Conservation (phyloP, 2,888 invertebrate species). For the Lithophane socia region DNA sequence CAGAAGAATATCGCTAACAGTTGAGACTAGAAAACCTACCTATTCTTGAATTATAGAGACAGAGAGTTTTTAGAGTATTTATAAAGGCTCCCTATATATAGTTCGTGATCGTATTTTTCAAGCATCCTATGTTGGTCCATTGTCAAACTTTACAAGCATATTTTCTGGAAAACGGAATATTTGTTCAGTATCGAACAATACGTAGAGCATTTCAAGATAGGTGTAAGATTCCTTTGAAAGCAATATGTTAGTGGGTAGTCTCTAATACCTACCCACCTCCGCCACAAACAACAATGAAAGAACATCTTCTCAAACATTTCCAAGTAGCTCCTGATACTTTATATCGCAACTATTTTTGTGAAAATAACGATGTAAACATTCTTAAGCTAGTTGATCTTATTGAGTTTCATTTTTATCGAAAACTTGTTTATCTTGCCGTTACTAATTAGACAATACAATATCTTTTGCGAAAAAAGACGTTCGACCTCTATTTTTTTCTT, state of each 20-base stretch:
- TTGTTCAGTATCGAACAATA: slow-evolving; percentile 11
- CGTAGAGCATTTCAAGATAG: neutral
- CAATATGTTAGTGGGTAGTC: neutral
- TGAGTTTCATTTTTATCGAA: slow-evolving; percentile 40
- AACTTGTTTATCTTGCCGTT: slow-evolving; percentile 41
- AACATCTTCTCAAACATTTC: slow-evolving; percentile 17
- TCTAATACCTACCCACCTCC: slow-evolving; percentile 24
- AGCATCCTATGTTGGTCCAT: neutral
- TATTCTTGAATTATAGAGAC: neutral
- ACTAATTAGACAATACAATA: slow-evolving; percentile 53
- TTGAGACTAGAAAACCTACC: slow-evolving; percentile 11
- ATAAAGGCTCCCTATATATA: neutral
- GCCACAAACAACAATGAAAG: slow-evolving; percentile 11
- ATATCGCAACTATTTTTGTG: slow-evolving; percentile 40
- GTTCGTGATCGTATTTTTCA: neutral
- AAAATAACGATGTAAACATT: slow-evolving; percentile 46
- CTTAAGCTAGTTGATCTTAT: slow-evolving; percentile 47
- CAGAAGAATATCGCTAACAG: slow-evolving; percentile 35
- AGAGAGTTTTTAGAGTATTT: neutral
- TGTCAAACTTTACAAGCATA: neutral
- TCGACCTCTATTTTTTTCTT: slow-evolving; percentile 2
- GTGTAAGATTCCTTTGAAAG: slow-evolving; percentile 19
- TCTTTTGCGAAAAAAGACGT: slow-evolving; percentile 22
- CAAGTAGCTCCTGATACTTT: slow-evolving; percentile 17
- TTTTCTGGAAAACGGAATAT: neutral